Conservation (phyloP, 2,113 vertebrate species). For the Chiloscyllium plagiosum region DNA sequence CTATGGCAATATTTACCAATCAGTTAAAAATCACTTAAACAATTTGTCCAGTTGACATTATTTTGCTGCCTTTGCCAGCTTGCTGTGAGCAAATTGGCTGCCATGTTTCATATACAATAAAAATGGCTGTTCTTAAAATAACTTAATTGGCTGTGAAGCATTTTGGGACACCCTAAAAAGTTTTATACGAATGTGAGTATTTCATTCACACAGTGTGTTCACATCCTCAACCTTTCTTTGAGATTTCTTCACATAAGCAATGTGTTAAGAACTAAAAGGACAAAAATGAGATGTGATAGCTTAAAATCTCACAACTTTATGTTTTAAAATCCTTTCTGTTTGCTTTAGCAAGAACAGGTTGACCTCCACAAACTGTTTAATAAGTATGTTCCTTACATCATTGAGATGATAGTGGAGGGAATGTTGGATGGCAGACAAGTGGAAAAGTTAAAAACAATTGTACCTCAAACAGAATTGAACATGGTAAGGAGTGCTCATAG, state of each 20-base stretch:
- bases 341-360: slow-evolving; percentile 56
- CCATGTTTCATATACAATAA: background rate
- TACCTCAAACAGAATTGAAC: slow-evolving; percentile 88
- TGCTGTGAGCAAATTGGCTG: background rate
- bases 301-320: background rate
- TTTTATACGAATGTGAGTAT: background rate
- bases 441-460: slow-evolving; percentile 74
- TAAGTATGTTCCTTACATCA: slow-evolving; percentile 78
- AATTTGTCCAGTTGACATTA: background rate
- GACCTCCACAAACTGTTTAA: slow-evolving; percentile 68
- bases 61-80: background rate
- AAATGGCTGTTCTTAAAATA: background rate
- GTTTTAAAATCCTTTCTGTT: background rate
- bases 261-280: background rate
- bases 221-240: background rate
- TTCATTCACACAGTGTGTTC: background rate
- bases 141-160: background rate
- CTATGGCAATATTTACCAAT: background rate
- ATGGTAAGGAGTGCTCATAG: slow-evolving; percentile 65
- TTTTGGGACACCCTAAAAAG: background rate
- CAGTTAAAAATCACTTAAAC: background rate
- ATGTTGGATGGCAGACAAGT: slow-evolving; percentile 71
- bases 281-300: background rate
- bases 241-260: no score
- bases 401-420: slow-evolving; percentile 83